phyloP scores from a whole-genome alignment of 2,113 vertebrate genomes.

The Gymnarchus niloticus region DNA sequence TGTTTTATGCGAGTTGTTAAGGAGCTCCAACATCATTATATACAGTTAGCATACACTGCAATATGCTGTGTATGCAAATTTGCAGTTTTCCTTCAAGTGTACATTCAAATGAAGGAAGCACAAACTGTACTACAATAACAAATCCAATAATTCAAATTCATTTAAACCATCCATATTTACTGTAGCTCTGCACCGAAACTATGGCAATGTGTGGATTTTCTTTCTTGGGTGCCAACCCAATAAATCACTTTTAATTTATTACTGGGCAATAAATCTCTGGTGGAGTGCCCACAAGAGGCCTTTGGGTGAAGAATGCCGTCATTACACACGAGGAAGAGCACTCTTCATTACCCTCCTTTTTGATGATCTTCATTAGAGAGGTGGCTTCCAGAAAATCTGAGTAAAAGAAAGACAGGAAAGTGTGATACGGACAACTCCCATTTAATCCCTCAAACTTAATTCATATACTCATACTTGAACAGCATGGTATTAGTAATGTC shows the following conservation, averaged over 20 bases:
- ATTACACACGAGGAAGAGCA: neutral
- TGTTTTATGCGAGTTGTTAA: neutral
- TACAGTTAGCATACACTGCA: neutral
- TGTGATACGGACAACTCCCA: neutral
- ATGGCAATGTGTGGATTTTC: no score
- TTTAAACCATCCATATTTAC: neutral
- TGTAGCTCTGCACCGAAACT: neutral
- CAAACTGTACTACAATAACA: neutral
- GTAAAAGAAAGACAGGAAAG: neutral
- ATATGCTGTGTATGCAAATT: neutral
- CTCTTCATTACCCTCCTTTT: conserved; percentile 52
- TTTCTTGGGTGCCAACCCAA: neutral
- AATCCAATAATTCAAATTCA: neutral
- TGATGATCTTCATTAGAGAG: conserved; percentile 51
- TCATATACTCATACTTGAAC: neutral
- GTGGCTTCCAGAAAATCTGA: conserved; percentile 56
- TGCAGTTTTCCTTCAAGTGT: neutral
- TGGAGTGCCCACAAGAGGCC: no score
- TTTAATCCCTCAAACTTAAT: neutral
- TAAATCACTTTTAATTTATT: neutral
- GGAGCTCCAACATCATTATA: neutral
- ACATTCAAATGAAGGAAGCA: neutral
- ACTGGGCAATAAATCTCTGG: neutral
- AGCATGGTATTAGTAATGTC: neutral
- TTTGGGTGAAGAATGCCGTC: neutral